Conservation (phyloP, 1,140 invertebrate genomes). For the Brachionus asplanchnoidis region DNA sequence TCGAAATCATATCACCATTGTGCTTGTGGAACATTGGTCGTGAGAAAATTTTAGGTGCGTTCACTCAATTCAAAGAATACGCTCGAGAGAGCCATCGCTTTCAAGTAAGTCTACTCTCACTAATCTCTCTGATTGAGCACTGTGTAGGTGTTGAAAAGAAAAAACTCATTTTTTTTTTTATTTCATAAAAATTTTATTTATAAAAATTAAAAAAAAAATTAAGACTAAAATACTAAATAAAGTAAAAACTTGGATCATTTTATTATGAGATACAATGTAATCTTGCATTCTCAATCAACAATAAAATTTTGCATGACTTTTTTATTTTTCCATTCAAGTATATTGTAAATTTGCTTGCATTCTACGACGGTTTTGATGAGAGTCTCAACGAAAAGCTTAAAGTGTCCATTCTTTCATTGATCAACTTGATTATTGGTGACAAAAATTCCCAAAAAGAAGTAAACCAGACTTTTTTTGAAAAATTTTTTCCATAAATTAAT, state of each 20-base stretch:
- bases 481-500: not conserved
- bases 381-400: constrained; percentile 19
- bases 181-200: not conserved
- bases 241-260: not conserved
- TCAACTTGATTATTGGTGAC: constrained; percentile 12
- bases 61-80: not conserved
- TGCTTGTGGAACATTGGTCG: constrained; percentile 32
- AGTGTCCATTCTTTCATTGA: constrained; percentile 11
- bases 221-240: constrained; percentile 37
- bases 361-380: constrained; percentile 22
- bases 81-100: constrained; percentile 23
- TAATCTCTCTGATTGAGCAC: not conserved
- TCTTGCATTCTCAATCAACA: not conserved
- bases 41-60: constrained; percentile 31
- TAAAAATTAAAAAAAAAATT: not conserved
- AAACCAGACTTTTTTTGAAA: not conserved
- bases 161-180: not conserved
- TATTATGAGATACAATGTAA: constrained; percentile 36
- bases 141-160: constrained; percentile 15
- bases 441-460: not conserved
- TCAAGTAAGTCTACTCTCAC: not conserved
- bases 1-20: constrained; percentile 31
- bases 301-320: not conserved
- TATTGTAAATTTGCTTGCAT: constrained; percentile 28
- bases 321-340: constrained; percentile 17